Percentiles rank a stretch among this genome's conserved stretches.
These are phyloP conservation scores for Phalloptychus januarius DNA, from an alignment of 2,797 vertebrate genomes.

Conservation along the genomic window DNA sequence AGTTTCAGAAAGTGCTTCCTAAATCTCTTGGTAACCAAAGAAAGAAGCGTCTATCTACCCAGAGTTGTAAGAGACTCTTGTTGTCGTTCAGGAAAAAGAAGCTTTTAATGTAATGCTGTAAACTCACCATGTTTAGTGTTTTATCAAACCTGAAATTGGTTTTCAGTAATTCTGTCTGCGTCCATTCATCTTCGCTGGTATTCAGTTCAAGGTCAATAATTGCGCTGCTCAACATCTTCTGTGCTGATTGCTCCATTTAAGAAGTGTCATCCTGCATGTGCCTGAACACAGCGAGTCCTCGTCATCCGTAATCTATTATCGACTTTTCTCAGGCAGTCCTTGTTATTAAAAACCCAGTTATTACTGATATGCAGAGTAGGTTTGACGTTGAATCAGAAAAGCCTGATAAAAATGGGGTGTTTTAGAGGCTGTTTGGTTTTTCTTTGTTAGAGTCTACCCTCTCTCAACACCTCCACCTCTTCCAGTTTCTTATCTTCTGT, in stretches of 20 bases:
- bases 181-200: not conserved
- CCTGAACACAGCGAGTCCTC: not conserved
- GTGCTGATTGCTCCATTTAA: not conserved
- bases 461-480: slow-evolving; percentile 26
- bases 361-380: slow-evolving; percentile 15
- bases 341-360: slow-evolving; percentile 50
- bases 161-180: not conserved
- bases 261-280: slow-evolving; percentile 1
- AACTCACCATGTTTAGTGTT: not conserved
- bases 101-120: not conserved
- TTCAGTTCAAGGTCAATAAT: slow-evolving; percentile 6
- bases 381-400: slow-evolving; percentile 56
- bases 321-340: slow-evolving; percentile 24
- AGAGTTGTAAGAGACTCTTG: not conserved
- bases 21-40: not conserved
- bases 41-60: not conserved
- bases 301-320: slow-evolving; percentile 26
- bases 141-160: not conserved
- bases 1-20: not conserved
- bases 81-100: not conserved
- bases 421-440: slow-evolving; percentile 65
- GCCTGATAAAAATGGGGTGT: slow-evolving; percentile 40
- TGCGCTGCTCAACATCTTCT: not conserved
- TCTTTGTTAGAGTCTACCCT: slow-evolving; percentile 50
- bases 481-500: slow-evolving; percentile 71